These are phyloP conservation scores for Lepus townsendii DNA, from an alignment of 2,797 vertebrate species.

Conservation along the genomic window DNA sequence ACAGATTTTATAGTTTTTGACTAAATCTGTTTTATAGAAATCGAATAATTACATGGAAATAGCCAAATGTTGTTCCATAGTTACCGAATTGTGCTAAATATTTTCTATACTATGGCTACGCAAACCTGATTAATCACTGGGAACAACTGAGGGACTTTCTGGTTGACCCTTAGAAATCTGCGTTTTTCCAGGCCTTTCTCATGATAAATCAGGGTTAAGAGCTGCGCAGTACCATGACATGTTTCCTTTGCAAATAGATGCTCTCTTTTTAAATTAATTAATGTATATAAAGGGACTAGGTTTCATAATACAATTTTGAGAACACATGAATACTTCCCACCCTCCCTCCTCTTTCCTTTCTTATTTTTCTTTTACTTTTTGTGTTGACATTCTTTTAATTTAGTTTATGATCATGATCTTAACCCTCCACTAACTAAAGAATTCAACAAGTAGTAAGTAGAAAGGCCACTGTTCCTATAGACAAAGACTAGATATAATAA, in stretches of 20 bases:
- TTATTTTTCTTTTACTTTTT: no score
- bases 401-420: no score
- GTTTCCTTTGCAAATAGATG: not conserved
- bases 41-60: constrained; percentile 19
- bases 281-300: no score
- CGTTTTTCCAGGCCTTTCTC: not conserved
- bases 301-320: no score
- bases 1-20: not conserved
- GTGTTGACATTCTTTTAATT: no score
- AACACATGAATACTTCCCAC: no score
- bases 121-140: not conserved
- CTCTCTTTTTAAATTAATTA: not conserved
- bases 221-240: not conserved
- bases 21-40: not conserved
- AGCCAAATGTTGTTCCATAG: constrained; percentile 11
- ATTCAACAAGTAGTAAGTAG: no score
- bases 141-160: not conserved
- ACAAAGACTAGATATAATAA: no score
- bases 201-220: not conserved
- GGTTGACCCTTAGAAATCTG: not conserved
- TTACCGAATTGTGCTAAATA: not conserved
- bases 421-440: no score
- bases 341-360: no score
- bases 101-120: not conserved
- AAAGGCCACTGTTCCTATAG: no score